Evolutionary conservation across 2,797 vertebrate species (phyloP).

Genomic region (Selene dorsalis): DNA sequence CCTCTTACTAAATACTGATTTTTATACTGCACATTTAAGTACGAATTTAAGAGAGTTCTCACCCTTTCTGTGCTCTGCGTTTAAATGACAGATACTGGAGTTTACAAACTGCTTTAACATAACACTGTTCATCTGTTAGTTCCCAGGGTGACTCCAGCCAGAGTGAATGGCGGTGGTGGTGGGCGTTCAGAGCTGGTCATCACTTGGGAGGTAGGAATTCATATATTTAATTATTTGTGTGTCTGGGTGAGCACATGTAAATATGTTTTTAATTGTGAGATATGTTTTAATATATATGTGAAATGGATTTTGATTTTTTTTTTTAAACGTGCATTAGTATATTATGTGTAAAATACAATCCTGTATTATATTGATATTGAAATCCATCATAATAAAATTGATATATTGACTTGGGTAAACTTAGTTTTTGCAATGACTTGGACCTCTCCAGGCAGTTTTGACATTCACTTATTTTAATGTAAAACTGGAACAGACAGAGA

Average conservation of each 20-base stretch:
- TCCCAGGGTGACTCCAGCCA: slow-evolving; percentile 90
- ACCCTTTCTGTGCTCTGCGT: neutral
- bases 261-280: neutral
- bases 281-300: neutral
- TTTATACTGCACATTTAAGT: neutral
- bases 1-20: neutral
- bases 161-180: slow-evolving; percentile 92
- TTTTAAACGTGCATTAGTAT: no score
- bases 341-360: neutral
- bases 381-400: neutral
- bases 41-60: neutral
- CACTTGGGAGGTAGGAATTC: slow-evolving; percentile 91
- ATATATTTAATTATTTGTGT: neutral
- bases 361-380: neutral
- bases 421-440: neutral
- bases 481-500: neutral
- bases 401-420: neutral
- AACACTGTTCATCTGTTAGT: slow-evolving; percentile 76
- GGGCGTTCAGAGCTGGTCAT: slow-evolving; percentile 95
- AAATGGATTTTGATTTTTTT: neutral
- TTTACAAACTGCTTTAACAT: neutral
- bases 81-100: neutral
- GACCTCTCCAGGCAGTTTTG: neutral
- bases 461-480: slow-evolving; percentile 1
- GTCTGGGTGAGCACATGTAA: neutral